Conservation (phyloP, 30 jellyfish, hydroid and myxozoan genomes). For the Morbakka virulenta region DNA sequence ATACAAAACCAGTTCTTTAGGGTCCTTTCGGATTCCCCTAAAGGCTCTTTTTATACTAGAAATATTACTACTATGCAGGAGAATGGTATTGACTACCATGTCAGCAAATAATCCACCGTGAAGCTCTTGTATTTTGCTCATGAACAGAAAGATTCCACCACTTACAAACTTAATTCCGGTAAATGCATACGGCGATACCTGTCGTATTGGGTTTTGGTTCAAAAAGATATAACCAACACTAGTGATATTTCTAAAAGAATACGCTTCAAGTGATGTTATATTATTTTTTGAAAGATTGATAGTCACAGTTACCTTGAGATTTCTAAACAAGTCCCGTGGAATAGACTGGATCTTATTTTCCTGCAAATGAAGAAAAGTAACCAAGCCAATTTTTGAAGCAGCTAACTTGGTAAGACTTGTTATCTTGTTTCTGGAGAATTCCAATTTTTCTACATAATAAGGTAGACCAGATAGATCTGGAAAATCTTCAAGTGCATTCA, state of each 20-base stretch:
- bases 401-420: neutral
- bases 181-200: constrained; percentile 21
- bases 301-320: neutral
- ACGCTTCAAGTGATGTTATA: neutral
- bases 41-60: constrained; percentile 10
- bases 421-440: neutral
- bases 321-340: neutral
- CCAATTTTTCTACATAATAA: neutral
- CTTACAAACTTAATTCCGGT: neutral
- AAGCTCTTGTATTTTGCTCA: constrained; percentile 1
- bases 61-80: constrained; percentile 8
- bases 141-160: neutral
- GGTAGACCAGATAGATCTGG: neutral
- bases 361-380: neutral
- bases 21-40: neutral
- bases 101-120: constrained; percentile 19
- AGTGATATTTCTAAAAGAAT: neutral
- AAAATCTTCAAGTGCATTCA: neutral
- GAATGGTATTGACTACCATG: neutral
- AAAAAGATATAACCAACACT: neutral
- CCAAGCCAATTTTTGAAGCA: no score
- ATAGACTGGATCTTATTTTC: neutral
- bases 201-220: neutral
- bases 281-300: neutral
- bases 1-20: neutral